Evolutionary conservation across 2,113 vertebrate species (phyloP), one percentile per base, ranked within the genome.

Genomic region (Ciconia boyciana): DNA sequence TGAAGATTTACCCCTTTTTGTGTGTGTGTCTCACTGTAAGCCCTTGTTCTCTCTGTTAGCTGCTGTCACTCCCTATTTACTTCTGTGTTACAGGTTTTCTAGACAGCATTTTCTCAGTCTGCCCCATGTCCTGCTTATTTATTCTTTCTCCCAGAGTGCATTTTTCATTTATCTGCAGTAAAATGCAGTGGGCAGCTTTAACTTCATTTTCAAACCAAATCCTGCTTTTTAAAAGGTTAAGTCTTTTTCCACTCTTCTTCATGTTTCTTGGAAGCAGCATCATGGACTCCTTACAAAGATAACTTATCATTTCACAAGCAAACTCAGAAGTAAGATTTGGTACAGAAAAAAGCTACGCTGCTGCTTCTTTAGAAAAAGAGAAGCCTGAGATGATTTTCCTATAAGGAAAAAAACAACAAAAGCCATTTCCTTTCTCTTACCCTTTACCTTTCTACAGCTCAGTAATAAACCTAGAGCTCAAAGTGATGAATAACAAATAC

Each of bases 161-260:
- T 71, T 84, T 91, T 87, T 61, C 16, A 61, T 94, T 93, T 92
- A 85, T 91, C 54, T 77, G 41, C 66, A 87, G 48, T n/a, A 83
- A 90, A 94, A 68, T 46, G 48, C 62, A 77, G 68, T 32, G 54
- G 65, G 72, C 57, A 88, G 81, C 44, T 90, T 82, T 79, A 94
- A 96, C 29, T 36, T 89, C 1, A 13, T 94, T 90, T 95, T 94
- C 64, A 95, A 94, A 87, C 46, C 51, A 87, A 80, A 77, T 71
- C 25, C 66, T 57, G 16, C 52, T 92, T 94, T 94, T 77, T 10
- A 34, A 92, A 94, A 92, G 65, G 57, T 84, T 89, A 81, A 74
- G 44, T 62, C 11, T 90, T 85, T 81, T 65, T 39, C 39, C 55
- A 57, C 29, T 51, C 77, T 75, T 92, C 55, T 75, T 80, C 51